Conservation (phyloP, 2,797 vertebrate species). For the Antennarius maculatus region DNA sequence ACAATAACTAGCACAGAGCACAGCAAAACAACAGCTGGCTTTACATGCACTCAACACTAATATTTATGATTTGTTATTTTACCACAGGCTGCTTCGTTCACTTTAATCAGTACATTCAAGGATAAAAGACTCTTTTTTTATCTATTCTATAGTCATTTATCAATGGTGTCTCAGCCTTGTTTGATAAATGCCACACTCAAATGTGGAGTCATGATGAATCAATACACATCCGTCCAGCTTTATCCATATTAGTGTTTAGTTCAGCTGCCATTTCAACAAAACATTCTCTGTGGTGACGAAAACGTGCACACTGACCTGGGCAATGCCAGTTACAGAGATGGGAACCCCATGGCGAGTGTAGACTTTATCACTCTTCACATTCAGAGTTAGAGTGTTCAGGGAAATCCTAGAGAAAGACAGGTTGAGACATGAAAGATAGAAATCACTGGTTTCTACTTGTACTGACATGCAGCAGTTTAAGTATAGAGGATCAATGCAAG, state of each 20-base stretch:
- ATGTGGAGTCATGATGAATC: neutral
- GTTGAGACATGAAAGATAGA: neutral
- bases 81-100: no score
- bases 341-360: slow-evolving; percentile 93
- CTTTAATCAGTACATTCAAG: no score
- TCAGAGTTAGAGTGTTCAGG: slow-evolving; percentile 92
- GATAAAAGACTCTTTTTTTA: no score
- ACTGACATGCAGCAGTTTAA: neutral
- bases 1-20: no score
- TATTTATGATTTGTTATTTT: no score
- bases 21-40: neutral
- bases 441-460: slow-evolving; percentile 1
- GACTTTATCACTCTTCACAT: slow-evolving; percentile 94
- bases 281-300: neutral
- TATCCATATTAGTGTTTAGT: neutral
- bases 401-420: slow-evolving; percentile 83
- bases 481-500: neutral
- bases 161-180: neutral
- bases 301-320: slow-evolving; percentile 82
- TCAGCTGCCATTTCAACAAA: neutral
- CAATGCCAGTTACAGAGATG: slow-evolving; percentile 92
- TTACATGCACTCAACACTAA: neutral
- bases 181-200: neutral
- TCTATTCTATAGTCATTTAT: no score
- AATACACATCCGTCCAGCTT: neutral